A percentile compares a stretch with the other conserved stretches of the same genome.
These are phyloP conservation scores for Archilochus colubris DNA, from an alignment of 2,113 vertebrate genomes.

Conservation along the genomic window DNA sequence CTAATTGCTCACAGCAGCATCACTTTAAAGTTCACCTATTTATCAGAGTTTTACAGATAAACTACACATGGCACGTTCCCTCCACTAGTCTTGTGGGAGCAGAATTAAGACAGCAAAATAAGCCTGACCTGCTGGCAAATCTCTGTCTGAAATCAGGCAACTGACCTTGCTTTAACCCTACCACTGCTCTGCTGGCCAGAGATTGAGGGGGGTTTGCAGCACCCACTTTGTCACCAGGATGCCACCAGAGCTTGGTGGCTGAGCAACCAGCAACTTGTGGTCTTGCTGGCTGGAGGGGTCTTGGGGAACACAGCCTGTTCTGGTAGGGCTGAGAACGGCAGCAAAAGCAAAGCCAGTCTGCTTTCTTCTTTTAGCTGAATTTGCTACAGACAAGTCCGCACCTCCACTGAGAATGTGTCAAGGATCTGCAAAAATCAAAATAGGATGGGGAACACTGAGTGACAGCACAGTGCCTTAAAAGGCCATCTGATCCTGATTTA, in stretches of 20 bases:
- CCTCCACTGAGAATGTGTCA: not conserved
- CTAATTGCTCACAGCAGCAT: not conserved
- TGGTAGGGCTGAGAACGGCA: not conserved
- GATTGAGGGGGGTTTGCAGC: not conserved
- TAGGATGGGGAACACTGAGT: not conserved
- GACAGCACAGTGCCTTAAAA: not conserved
- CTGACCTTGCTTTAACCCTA: not conserved
- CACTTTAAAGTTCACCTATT: not conserved
- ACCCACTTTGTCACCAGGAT: not conserved
- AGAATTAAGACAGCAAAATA: not conserved
- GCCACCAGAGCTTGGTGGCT: not conserved
- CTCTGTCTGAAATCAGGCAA: not conserved
- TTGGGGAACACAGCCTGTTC: not conserved
- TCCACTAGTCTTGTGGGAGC: not conserved
- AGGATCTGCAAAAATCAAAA: not conserved
- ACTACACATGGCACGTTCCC: not conserved
- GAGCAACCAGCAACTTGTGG: not conserved
- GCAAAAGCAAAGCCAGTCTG: fast-evolving
- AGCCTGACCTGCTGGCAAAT: not conserved
- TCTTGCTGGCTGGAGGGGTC: not conserved
- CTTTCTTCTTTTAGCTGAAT: not conserved
- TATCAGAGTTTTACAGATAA: not conserved
- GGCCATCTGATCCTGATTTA: slow-evolving; percentile 7
- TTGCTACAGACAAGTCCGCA: not conserved
- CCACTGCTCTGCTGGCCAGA: fast-evolving